These are phyloP conservation scores for Harpagus bidentatus DNA, from an alignment of 2,113 vertebrate species.

Conservation along the genomic window DNA sequence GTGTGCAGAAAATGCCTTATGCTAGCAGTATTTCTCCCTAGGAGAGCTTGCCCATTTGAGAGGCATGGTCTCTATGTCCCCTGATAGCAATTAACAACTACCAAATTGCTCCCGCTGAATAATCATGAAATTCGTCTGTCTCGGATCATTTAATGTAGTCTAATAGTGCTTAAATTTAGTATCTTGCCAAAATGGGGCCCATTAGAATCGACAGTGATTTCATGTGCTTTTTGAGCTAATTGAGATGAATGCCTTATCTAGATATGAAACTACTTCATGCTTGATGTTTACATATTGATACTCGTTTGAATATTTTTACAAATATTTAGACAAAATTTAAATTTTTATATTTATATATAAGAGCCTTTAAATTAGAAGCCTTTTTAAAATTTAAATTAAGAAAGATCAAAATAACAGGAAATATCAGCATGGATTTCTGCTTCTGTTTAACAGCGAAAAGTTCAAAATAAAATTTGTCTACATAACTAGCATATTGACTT, in stretches of 20 bases:
- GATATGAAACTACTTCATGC: background rate
- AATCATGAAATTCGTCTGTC: slow-evolving; percentile 51
- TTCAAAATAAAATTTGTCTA: background rate
- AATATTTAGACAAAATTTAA: background rate
- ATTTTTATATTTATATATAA: background rate
- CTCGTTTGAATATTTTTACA: background rate
- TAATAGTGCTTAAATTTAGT: slow-evolving; percentile 57
- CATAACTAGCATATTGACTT: background rate
- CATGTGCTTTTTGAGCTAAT: background rate
- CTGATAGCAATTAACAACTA: slow-evolving; percentile 41
- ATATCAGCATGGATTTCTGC: background rate
- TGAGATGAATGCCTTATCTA: background rate
- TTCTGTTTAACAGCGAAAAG: background rate
- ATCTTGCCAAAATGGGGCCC: slow-evolving; percentile 10
- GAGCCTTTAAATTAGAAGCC: background rate
- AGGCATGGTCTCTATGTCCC: slow-evolving; percentile 26
- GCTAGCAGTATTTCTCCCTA: slow-evolving; percentile 36
- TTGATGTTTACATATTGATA: background rate
- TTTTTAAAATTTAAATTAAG: background rate
- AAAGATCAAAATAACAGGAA: background rate
- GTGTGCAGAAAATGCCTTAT: slow-evolving; percentile 37
- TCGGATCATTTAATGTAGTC: slow-evolving; percentile 3
- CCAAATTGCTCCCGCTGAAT: slow-evolving; percentile 29
- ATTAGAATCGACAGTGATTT: slow-evolving; percentile 3
- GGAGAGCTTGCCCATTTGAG: slow-evolving; percentile 45